phyloP scores from a whole-genome alignment of 2,113 vertebrate species.

The Geothlypis trichas region DNA sequence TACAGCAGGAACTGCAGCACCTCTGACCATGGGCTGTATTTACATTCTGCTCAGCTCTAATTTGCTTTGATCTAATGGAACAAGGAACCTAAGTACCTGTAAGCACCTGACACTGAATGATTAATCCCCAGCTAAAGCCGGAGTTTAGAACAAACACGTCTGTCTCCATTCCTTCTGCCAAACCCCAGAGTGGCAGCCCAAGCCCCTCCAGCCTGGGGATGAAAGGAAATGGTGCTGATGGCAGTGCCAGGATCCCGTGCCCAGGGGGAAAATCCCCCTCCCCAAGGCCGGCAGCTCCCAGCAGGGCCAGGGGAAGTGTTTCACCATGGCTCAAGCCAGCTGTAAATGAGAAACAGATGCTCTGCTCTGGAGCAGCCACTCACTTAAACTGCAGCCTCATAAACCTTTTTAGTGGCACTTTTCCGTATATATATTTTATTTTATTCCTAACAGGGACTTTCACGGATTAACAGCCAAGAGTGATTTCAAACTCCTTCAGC shows the following conservation, averaged over 20 bases:
- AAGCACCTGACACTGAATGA: not conserved
- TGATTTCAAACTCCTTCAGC: not conserved
- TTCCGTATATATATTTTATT: conserved; percentile 57
- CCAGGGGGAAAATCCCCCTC: not conserved
- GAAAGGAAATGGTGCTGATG: not conserved
- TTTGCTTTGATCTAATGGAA: conserved; percentile 46
- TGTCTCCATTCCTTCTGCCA: not conserved
- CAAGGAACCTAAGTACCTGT: not conserved
- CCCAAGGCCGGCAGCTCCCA: not conserved
- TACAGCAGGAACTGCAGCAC: fast-evolving
- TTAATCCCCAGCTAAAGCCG: not conserved
- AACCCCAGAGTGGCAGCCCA: not conserved
- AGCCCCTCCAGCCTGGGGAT: not conserved
- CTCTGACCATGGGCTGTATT: not conserved
- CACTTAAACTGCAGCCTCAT: conserved; percentile 44
- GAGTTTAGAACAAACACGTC: not conserved
- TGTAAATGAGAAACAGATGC: conserved; percentile 55
- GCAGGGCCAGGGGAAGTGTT: not conserved
- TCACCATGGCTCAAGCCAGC: not conserved
- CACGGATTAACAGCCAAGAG: conserved; percentile 54
- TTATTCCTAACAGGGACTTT: conserved; percentile 58
- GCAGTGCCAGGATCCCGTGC: fast-evolving
- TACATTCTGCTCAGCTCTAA: not conserved
- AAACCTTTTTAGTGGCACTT: conserved; percentile 55
- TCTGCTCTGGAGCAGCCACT: not conserved